Base-by-base conservation (phyloP, 35 echinoderm and acorn worm genomes). In the Ptychodera flava region DNA sequence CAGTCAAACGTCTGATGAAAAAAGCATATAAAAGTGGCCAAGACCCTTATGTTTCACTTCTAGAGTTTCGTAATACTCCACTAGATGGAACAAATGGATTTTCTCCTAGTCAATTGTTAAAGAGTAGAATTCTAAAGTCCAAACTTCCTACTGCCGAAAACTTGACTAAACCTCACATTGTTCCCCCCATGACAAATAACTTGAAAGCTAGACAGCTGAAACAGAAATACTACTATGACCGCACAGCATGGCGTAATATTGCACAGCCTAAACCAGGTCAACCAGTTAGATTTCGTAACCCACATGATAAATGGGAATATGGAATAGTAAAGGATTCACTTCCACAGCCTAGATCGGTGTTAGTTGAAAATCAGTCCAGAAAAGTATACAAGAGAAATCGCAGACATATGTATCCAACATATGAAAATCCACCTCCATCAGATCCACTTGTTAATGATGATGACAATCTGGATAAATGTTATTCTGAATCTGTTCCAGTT, bases 1-100 rank as follows among this genome's bases (percentile, higher is more conserved):
- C 87, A 29, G 82, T 93, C 15, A 89, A 93, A 77, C 22, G 77
- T 15, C 28, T 84, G 22, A 35, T 92, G 32, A 83, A 79, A 36
- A 92, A 88, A 64, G 22, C 45, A 64, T 64, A 64, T 22, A 64
- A 64, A 64, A 64, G 45, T 64, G 45, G 45, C 22, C 45, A 64
- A 64, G 45, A 64, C 22, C 45, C 45, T 64, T 78, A 87, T 76
- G 34, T 16, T 32, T 37, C 52, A 0, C 33, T 87, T 1, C 29
- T 87, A 77, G 85, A 87, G 33, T 87, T 31, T 34, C 28, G 85
- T 32, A 87, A 87, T 34, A 87, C 85, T 15, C 85, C 52, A 30
- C 35, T 87, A 30, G 85, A 87, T 1, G 85, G 53, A 29, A 78
- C 76, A 0, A 15, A 77, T 78, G 85, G 85, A 33, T 78, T 77